phyloP scores from a whole-genome alignment of 2,797 vertebrate genomes.

The Premnoplex brunnescens region DNA sequence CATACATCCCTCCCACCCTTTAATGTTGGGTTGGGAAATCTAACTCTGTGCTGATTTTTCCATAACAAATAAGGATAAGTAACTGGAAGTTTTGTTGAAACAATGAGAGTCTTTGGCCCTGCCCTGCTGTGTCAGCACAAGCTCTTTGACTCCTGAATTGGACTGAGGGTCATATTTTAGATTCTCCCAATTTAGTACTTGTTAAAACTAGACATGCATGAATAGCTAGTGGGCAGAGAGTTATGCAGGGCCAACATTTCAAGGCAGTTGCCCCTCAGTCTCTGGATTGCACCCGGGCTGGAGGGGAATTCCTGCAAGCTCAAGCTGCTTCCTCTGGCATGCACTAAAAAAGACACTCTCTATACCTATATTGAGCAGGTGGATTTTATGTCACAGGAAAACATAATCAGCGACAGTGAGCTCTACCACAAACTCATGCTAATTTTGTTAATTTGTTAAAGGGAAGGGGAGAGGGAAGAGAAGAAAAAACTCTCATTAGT shows the following conservation, averaged over 20 bases:
- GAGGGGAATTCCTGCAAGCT: not conserved
- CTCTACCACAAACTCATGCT: not conserved
- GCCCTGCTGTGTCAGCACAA: not conserved
- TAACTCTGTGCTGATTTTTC: not conserved
- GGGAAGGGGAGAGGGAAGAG: not conserved
- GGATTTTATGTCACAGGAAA: not conserved
- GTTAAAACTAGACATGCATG: not conserved
- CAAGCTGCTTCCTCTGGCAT: not conserved
- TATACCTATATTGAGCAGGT: not conserved
- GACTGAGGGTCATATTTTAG: not conserved
- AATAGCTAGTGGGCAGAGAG: not conserved
- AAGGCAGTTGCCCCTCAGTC: not conserved
- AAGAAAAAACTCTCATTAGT: not conserved
- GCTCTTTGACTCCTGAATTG: not conserved
- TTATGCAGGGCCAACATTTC: not conserved
- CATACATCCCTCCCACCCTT: not conserved
- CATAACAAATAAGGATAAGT: not conserved
- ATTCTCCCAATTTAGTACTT: not conserved
- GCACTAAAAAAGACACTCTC: not conserved
- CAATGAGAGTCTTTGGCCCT: not conserved
- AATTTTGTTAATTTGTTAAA: not conserved
- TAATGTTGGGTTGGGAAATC: not conserved
- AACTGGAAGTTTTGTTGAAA: not conserved
- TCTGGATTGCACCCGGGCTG: not conserved
- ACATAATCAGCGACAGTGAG: not conserved